Evolutionary conservation across 2,888 invertebrate genomes (phyloP), one percentile per base, ranked within the genome.

Genomic region (Drosophila colorata): DNA sequence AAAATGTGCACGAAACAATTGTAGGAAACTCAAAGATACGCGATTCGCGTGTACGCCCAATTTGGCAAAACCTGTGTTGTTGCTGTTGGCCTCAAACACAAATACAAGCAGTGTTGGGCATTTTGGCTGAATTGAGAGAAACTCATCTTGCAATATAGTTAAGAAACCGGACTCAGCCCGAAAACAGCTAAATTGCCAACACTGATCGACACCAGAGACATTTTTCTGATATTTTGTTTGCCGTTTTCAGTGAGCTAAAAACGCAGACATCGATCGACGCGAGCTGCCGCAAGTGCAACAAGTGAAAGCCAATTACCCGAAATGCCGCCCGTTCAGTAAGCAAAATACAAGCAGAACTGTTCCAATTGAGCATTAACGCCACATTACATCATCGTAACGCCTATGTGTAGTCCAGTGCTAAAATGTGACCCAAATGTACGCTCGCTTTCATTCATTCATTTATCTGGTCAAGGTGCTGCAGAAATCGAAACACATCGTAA

Each of bases 291-390:
- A 79, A 83, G 79, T 87, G 80, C 86, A 69, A 74, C 75, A 79
- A 84, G 88, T 88, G 84, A 84, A 84, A 84, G 73, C 83, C 65
- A 80, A 67, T 64, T 56, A 59, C 77, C 43, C 65, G 65, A 64
- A 78, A 85, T 85, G 85, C 85, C 85, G 70, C 88, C 85, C 65
- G 85, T 86, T 71, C 85, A 85, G 85, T 85, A 85, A 85, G 85
- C 81, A 67, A 80, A 61, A 7, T 33, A 33, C 33, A 41, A 60
- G 56, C 31, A 77, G 65, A 80, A 59, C 53, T 49, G 60, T 66
- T 28, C 35, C 1, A 49, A 51, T 58, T 47, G 38, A 59, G 47
- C 66, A 47, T 44, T 48, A 73, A 61, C 59, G 52, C 8, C 33
- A 40, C 49, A 77, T 84, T 80, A 80, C 83, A 71, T 85, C 88